phyloP scores from a whole-genome alignment of 2,888 invertebrate genomes.

The Meganola albula region DNA sequence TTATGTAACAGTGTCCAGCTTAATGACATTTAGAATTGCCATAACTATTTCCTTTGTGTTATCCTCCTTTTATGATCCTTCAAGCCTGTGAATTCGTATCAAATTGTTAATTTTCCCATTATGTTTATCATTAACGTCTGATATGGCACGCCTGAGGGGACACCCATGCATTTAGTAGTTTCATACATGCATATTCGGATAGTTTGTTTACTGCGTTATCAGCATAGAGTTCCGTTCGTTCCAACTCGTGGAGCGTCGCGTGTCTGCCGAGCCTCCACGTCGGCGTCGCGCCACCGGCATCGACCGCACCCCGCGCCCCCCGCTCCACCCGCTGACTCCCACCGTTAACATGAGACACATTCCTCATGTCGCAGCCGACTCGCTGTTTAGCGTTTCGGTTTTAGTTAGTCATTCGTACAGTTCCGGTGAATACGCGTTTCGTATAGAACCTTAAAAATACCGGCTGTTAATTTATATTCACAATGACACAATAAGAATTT shows the following conservation, averaged over 20 bases:
- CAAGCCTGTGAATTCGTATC: too few species aligned
- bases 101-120: too few species aligned
- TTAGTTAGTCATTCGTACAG: slow-evolving; percentile 40
- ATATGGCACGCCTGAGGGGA: too few species aligned
- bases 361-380: slow-evolving; percentile 46
- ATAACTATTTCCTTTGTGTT: too few species aligned
- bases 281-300: slow-evolving; percentile 68
- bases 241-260: slow-evolving; percentile 61
- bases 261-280: slow-evolving; percentile 73
- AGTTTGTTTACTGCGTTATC: background rate
- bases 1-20: too few species aligned
- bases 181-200: background rate
- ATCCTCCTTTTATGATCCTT: too few species aligned
- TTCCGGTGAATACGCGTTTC: slow-evolving; percentile 33
- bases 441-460: slow-evolving; percentile 19
- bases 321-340: slow-evolving; percentile 28
- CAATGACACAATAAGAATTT: too few species aligned
- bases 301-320: slow-evolving; percentile 40
- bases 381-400: slow-evolving; percentile 31
- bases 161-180: too few species aligned
- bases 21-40: too few species aligned
- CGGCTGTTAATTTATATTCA: slow-evolving; percentile 17
- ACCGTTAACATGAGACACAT: slow-evolving; percentile 37
- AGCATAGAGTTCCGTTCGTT: slow-evolving; percentile 34
- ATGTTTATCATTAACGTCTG: too few species aligned